phyloP scores from a whole-genome alignment of 2,888 invertebrate species.

The Orchesella flavescens region DNA sequence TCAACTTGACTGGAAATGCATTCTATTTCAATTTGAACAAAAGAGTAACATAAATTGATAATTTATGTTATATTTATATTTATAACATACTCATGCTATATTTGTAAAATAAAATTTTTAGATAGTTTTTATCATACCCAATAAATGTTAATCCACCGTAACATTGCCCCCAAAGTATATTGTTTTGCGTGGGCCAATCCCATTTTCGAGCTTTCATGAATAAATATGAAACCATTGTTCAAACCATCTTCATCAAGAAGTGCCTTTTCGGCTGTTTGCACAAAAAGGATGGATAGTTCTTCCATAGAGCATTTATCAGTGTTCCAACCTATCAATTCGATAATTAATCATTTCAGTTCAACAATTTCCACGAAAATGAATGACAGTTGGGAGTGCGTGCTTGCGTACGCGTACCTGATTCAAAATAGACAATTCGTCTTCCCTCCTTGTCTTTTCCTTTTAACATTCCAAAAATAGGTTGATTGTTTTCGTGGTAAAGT shows the following conservation, averaged over 20 bases:
- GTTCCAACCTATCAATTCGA: constrained; percentile 2
- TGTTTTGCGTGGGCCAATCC: constrained; percentile 32
- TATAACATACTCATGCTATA: too few relatives aligned
- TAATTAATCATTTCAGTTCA: too few relatives aligned
- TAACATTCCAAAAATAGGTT: not conserved
- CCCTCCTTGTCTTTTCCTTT: not conserved
- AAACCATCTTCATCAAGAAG: constrained; percentile 12
- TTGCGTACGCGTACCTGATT: too few relatives aligned
- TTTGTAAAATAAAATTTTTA: too few relatives aligned
- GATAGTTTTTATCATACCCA: constrained; percentile 23
- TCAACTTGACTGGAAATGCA: not conserved
- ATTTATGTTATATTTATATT: too few relatives aligned
- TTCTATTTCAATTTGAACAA: too few relatives aligned
- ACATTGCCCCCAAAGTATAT: constrained; percentile 25
- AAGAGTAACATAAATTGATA: too few relatives aligned
- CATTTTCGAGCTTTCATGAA: constrained; percentile 39
- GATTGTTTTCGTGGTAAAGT: too few relatives aligned
- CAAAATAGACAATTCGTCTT: not conserved
- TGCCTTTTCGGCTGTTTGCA: not conserved
- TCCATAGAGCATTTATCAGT: constrained; percentile 16
- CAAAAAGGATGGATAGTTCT: not conserved
- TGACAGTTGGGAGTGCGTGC: too few relatives aligned
- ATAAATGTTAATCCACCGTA: constrained; percentile 16
- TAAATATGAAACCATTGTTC: constrained; percentile 35
- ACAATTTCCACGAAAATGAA: too few relatives aligned